These are phyloP conservation scores for Nomada ruficornis DNA, from an alignment of 2,888 invertebrate species.

Conservation along the genomic window DNA sequence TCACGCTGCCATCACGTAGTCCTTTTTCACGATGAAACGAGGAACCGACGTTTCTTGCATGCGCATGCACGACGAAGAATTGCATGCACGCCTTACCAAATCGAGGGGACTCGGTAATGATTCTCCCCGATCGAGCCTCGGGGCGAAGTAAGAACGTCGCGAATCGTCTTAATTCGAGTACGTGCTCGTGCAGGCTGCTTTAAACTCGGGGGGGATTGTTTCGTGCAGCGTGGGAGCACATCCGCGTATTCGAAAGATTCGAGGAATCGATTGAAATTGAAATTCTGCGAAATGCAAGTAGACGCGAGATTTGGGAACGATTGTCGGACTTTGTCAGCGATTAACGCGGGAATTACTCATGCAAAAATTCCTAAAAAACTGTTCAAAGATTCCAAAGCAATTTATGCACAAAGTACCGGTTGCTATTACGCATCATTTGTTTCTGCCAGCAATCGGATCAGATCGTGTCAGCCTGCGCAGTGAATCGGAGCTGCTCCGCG, in stretches of 20 bases:
- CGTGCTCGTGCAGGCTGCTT: slow-evolving; percentile 39
- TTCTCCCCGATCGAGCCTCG: slow-evolving; percentile 12
- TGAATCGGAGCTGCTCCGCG: too few species aligned
- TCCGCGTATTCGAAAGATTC: not conserved
- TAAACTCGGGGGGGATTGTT: slow-evolving; percentile 17
- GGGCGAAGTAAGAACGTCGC: slow-evolving; percentile 17
- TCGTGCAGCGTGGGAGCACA: slow-evolving; percentile 13
- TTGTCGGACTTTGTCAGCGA: too few species aligned
- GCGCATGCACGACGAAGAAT: slow-evolving; percentile 44
- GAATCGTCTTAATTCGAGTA: slow-evolving; percentile 52
- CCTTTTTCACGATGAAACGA: slow-evolving; percentile 44
- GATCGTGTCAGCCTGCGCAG: too few species aligned
- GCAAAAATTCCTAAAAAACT: too few species aligned
- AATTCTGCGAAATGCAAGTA: too few species aligned
- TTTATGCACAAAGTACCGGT: too few species aligned
- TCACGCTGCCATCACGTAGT: slow-evolving; percentile 44
- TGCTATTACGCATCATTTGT: too few species aligned
- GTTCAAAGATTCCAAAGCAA: too few species aligned
- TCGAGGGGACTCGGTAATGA: slow-evolving; percentile 56
- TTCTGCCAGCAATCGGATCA: too few species aligned
- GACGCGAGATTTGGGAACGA: too few species aligned
- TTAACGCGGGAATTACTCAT: too few species aligned
- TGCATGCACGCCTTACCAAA: slow-evolving; percentile 55
- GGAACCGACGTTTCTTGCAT: slow-evolving; percentile 47
- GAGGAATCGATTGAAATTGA: not conserved